A percentile compares a stretch with the other conserved stretches of the same genome.
Evolutionary conservation across 2,113 vertebrate genomes (phyloP).

Genomic region (Otus sunia): DNA sequence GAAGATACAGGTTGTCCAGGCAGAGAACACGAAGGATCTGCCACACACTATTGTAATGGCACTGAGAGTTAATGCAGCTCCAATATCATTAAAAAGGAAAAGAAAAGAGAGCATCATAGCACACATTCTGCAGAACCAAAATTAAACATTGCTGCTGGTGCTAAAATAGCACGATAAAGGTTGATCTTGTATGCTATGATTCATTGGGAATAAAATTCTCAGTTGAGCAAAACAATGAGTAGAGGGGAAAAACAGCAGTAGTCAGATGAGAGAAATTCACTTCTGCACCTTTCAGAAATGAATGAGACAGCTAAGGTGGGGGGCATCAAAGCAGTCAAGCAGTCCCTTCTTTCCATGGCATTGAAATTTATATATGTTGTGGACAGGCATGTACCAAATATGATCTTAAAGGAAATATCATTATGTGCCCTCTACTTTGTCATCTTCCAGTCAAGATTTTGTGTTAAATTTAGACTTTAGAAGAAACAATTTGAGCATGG

Average conservation of each 20-base stretch:
- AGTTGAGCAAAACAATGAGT: background rate
- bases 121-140: background rate
- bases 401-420: background rate
- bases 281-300: background rate
- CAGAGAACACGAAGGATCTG: background rate
- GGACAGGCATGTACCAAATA: background rate
- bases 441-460: background rate
- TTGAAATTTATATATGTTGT: background rate
- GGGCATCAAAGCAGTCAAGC: background rate
- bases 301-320: background rate
- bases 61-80: background rate
- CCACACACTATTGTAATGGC: background rate
- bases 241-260: background rate
- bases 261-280: background rate
- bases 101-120: background rate
- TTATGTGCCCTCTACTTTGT: background rate
- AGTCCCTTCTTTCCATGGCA: background rate
- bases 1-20: background rate
- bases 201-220: background rate
- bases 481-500: background rate
- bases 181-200: background rate
- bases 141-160: background rate
- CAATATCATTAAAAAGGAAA: background rate
- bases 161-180: background rate
- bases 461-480: background rate